Base-by-base conservation (phyloP, 2,888 invertebrate genomes). In the Cetonia aurata region DNA sequence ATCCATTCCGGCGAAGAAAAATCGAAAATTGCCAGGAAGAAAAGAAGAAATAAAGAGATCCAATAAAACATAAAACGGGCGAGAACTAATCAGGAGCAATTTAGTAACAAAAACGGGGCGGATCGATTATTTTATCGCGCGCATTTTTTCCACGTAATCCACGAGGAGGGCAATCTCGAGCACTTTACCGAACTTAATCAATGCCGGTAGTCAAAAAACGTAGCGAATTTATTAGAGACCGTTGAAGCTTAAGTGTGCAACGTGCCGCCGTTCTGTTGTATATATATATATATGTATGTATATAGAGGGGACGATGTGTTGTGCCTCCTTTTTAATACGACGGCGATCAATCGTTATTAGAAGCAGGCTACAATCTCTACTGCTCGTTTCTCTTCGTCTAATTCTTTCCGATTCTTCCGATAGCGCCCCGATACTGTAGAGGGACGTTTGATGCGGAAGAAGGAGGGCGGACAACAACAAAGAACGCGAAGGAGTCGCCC, bases 341-440 rank as follows among this genome's bases (percentile, higher is more conserved):
- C 50, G 50, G 33, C 50, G 33, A 65, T 52, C 62, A 65, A 65
- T 65, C 33, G 62, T 50, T 65, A 65, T 65, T 65, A 65, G 62
- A 52, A 65, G 50, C 37, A 37, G 10, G 37, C 62, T 69, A 67
- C 65, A 67, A 52, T 65, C 15, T 50, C 17, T 59, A 10, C 10
- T 59, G 17, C 10, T 41, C 67, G 67, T 67, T 57, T 33, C 15
- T 56, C 57, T 44, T 53, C 56, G 19, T 67, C 67, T 56, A 67
- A 62, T 48, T 62, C 48, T 62, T 48, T 62, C 60, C 33, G 31
- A 59, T 42, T 59, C 44, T 42, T 15, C 17, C 9, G 71, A 71
- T 69, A 66, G 52, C 71, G 71, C 67, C 56, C 70, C 78, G 77
- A 77, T 77, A 79, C 77, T 77, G 76, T 75, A 77, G 77, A 77